Conservation (phyloP, 1,140 invertebrate species). For the Tribolium madens region DNA sequence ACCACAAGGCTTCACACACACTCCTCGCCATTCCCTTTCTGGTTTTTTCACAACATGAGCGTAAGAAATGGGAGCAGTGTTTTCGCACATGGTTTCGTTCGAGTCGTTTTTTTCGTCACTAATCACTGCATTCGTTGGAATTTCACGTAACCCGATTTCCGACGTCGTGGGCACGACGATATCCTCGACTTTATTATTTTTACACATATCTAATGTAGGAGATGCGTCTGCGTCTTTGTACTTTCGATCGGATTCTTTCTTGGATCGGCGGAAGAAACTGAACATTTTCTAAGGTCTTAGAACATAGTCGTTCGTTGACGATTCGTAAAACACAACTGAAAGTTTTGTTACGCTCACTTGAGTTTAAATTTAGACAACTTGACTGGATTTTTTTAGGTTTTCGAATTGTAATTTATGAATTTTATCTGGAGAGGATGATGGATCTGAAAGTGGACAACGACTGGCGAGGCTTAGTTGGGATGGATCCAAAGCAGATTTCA, state of each 20-base stretch:
- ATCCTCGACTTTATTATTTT: conserved; percentile 41
- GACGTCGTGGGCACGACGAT: conserved; percentile 37
- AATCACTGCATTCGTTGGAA: conserved; percentile 51
- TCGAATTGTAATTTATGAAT: not conserved
- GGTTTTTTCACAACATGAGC: conserved; percentile 37
- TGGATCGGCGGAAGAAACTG: conserved; percentile 60
- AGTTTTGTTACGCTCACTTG: conserved; percentile 2
- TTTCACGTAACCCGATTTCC: conserved; percentile 41
- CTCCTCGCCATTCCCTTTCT: conserved; percentile 38
- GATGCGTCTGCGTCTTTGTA: conserved; percentile 39
- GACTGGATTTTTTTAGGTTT: not conserved
- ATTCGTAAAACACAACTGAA: conserved; percentile 7
- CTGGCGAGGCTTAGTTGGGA: not conserved
- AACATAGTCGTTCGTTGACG: not conserved
- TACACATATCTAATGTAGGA: conserved; percentile 36
- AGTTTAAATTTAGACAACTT: conserved; percentile 41
- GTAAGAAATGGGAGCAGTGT: conserved; percentile 30
- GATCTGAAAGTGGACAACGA: not conserved
- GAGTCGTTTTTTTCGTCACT: conserved; percentile 51
- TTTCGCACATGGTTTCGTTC: conserved; percentile 37
- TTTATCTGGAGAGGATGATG: conserved; percentile 15
- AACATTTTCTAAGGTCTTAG: conserved; percentile 55
- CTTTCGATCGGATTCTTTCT: conserved; percentile 56
- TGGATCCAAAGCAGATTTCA: conserved; percentile 1
- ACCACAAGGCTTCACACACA: conserved; percentile 61